Conservation (phyloP, 1,140 invertebrate genomes). For the Papilio aristodemus region DNA sequence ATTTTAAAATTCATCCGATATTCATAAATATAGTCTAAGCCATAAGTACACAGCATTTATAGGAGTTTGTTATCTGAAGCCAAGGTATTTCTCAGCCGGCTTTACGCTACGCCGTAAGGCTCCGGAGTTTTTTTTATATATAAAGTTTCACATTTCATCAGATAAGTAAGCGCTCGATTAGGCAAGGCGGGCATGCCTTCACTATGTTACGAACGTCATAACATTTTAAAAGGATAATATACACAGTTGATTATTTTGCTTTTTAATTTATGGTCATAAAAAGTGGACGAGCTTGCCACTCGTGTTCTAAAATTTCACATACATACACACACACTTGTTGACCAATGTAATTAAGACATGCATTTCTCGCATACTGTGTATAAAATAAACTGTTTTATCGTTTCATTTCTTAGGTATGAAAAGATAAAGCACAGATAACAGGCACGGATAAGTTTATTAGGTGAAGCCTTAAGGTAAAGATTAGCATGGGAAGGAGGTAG, state of each 20-base stretch:
- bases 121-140: slow-evolving; percentile 17
- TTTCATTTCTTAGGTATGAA: not conserved
- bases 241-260: slow-evolving; percentile 18
- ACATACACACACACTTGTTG: not conserved
- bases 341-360: not conserved
- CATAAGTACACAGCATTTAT: not conserved
- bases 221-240: slow-evolving; percentile 31
- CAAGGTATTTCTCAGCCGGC: slow-evolving; percentile 21
- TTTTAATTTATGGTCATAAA: slow-evolving; percentile 9
- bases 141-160: slow-evolving; percentile 25
- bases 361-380: not conserved
- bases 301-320: not conserved
- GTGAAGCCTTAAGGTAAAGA: no score
- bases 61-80: slow-evolving; percentile 15
- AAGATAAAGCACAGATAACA: not conserved
- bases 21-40: not conserved
- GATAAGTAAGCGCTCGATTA: slow-evolving; percentile 31
- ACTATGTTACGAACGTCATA: slow-evolving; percentile 19
- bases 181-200: slow-evolving; percentile 26
- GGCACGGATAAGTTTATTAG: no score
- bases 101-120: slow-evolving; percentile 12
- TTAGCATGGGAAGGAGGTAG: no score
- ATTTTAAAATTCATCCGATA: not conserved
- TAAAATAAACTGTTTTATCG: not conserved
- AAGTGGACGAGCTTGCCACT: not conserved